Base-by-base conservation (phyloP, 2,797 vertebrate species). In the Myotis daubentonii region DNA sequence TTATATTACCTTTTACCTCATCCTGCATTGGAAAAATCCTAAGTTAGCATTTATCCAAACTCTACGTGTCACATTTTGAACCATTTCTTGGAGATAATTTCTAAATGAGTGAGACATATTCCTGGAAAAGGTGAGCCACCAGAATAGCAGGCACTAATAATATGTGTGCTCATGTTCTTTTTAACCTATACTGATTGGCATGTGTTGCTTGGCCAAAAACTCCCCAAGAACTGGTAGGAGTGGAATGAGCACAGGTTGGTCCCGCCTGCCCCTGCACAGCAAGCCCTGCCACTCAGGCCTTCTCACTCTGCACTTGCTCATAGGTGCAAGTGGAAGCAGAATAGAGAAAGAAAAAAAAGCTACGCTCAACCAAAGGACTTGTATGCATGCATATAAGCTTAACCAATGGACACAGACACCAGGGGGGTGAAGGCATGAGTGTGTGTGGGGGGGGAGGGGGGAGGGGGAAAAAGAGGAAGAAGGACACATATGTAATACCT, bases 71-170 rank as follows among this genome's bases (percentile, higher is more conserved):
- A 66, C 41, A 91, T 78, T 92, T 75, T 93, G 89, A 95, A 33
- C 23, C 25, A 92, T 72, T 78, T 90, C 93, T 95, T 91, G 65
- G 44, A 91, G 57, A 23, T 57, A 89, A 25, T 70, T 94, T 81
- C 80, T 88, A 51, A 96, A 65, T 17, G 16, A 84, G 28, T 78
- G 55, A 94, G 76, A 66, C 71, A 47, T 91, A 70, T 55, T 95
- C 91, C 66, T 95, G 47, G 89, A 94, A 94, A 16, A 95, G 36
- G 60, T 83, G 51, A 95, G 51, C 89, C 87, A 28, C 16, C 38
- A n/a, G 60, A 92, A 84, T 17, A 70, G 38, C 20, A 95, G 55
- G 80, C 38, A 91, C 47, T 92, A 85, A 91, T 74, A 91, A 80
- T 78, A 47, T 53, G 19, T 12, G 36, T 95, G 86, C 25, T 93